phyloP scores from a whole-genome alignment of 1,140 invertebrate genomes.

The Tetraneura akinire region DNA sequence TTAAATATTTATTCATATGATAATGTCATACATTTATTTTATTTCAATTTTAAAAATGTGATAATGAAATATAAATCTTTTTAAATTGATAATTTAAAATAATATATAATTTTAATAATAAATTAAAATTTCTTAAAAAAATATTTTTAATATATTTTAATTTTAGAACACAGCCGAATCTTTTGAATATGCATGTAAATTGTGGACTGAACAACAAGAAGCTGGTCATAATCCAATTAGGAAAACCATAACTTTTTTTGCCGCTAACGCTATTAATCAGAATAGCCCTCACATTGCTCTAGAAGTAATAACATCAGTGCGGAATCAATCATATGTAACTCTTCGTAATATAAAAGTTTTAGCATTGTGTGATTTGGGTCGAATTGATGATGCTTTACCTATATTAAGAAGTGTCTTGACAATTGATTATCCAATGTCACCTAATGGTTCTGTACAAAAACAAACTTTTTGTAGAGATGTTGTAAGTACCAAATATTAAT shows the following conservation, averaged over 20 bases:
- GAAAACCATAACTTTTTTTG: constrained; percentile 66
- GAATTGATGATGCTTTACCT: constrained; percentile 68
- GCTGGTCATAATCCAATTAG: constrained; percentile 64
- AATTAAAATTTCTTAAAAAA: no score
- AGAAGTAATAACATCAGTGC: constrained; percentile 65
- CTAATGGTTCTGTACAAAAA: constrained; percentile 55
- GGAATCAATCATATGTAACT: constrained; percentile 66
- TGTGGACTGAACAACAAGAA: constrained; percentile 65
- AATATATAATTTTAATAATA: no score
- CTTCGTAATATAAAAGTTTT: constrained; percentile 69
- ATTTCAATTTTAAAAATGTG: no score
- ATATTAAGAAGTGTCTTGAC: constrained; percentile 65
- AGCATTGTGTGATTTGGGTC: constrained; percentile 65
- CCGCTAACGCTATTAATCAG: constrained; percentile 69
- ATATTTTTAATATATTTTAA: no score
- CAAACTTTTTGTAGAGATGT: constrained; percentile 63
- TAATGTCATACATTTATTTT: no score
- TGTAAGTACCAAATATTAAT: no score
- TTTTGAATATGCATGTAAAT: constrained; percentile 66
- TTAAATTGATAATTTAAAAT: no score
- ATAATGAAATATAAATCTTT: no score
- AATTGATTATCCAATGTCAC: constrained; percentile 60
- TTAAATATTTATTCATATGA: no score
- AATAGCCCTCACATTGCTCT: constrained; percentile 68
- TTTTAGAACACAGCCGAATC: constrained; percentile 73